Conservation (phyloP, 2,113 vertebrate genomes). For the Sus scrofa region T2T-Sscrofa CM000825.6:68335501-68336000, state of each 20-base stretch:
- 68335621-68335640: neutral
- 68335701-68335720: neutral
- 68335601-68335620: neutral
- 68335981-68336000: neutral
- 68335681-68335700: neutral
- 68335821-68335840: neutral
- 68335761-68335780: neutral
- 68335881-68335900: neutral
- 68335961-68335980: neutral
- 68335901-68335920: neutral
- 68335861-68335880: neutral
- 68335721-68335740: neutral
- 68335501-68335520: neutral
- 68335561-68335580: neutral
- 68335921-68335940: neutral
- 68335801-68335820: neutral
- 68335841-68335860: neutral
- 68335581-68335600: neutral
- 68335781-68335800: neutral
- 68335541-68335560: neutral
- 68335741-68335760: neutral
- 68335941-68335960: neutral
- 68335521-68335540: neutral
- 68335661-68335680: neutral
- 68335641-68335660: rapidly evolving